Percentiles rank a stretch among this genome's conserved stretches.
phyloP scores from a whole-genome alignment of 2,797 vertebrate genomes.

The Melanotaenia trifasciata region DNA sequence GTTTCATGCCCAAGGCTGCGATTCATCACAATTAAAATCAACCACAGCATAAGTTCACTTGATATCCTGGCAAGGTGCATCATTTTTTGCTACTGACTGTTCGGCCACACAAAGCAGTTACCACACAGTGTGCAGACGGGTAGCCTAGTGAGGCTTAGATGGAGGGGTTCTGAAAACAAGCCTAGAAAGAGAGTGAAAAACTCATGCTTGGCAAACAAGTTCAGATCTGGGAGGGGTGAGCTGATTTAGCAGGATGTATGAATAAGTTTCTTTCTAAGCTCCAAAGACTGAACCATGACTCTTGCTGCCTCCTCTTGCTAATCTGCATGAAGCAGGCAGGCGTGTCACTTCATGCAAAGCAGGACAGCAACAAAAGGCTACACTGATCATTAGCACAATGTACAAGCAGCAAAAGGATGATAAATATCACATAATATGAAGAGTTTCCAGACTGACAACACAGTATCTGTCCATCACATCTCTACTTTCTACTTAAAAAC shows the following conservation, averaged over 20 bases:
- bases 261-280: constrained; percentile 59
- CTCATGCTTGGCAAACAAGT: constrained; percentile 66
- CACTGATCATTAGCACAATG: constrained; percentile 23
- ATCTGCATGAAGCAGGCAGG: constrained; percentile 45
- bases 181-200: constrained; percentile 59
- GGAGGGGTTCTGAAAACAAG: constrained; percentile 35
- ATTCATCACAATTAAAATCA: constrained; percentile 26
- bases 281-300: constrained; percentile 39
- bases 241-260: constrained; percentile 57
- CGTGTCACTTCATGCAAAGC: constrained; percentile 53
- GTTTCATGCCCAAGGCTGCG: constrained; percentile 9
- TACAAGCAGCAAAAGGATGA: constrained; percentile 26
- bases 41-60: constrained; percentile 3
- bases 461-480: background rate
- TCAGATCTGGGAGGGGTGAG: constrained; percentile 44
- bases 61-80: constrained; percentile 13
- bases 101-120: constrained; percentile 44
- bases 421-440: constrained; percentile 6
- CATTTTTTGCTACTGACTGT: constrained; percentile 10
- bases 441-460: background rate
- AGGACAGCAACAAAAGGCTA: constrained; percentile 43
- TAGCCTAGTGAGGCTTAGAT: constrained; percentile 30
- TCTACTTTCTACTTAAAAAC: constrained; percentile 18
- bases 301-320: constrained; percentile 39
- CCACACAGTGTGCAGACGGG: constrained; percentile 41